Conservation (phyloP, 2,113 vertebrate genomes). For the Chaenogobius annularis region DNA sequence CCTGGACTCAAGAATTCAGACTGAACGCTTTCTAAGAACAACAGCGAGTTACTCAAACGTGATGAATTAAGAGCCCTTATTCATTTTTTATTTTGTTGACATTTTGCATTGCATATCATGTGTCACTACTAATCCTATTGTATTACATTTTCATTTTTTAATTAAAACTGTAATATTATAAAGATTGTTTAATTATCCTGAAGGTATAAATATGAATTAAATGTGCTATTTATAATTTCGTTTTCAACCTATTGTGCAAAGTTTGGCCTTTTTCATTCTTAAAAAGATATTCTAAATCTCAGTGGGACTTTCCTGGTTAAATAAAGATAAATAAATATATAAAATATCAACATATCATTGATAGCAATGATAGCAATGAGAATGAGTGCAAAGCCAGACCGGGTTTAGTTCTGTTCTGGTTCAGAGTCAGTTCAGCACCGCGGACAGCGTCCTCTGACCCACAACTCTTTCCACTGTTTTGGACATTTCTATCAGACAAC, state of each 20-base stretch:
- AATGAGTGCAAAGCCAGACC: too few relatives aligned
- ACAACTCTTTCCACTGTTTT: neutral
- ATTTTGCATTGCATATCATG: neutral
- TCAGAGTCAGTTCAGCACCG: slow-evolving; percentile 72
- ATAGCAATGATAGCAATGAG: too few relatives aligned
- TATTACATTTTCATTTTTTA: neutral
- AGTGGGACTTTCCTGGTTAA: too few relatives aligned
- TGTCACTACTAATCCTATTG: neutral
- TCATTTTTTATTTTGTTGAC: neutral
- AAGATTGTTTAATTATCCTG: neutral
- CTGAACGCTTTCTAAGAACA: neutral
- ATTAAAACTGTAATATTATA: neutral
- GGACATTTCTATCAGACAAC: too few relatives aligned
- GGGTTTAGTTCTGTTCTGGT: neutral
- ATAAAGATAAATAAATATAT: too few relatives aligned
- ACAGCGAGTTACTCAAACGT: too few relatives aligned
- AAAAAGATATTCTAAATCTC: too few relatives aligned
- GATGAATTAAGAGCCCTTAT: too few relatives aligned
- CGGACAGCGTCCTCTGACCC: slow-evolving; percentile 70
- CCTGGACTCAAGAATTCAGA: neutral
- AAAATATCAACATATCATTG: too few relatives aligned
- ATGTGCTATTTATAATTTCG: neutral
- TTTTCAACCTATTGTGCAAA: neutral
- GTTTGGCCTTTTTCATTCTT: neutral
- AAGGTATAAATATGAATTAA: neutral